A percentile compares a stretch with the other conserved stretches of the same genome.
Conservation (phyloP, 2,797 vertebrate genomes). For the Mormyrops attenuatus region DNA sequence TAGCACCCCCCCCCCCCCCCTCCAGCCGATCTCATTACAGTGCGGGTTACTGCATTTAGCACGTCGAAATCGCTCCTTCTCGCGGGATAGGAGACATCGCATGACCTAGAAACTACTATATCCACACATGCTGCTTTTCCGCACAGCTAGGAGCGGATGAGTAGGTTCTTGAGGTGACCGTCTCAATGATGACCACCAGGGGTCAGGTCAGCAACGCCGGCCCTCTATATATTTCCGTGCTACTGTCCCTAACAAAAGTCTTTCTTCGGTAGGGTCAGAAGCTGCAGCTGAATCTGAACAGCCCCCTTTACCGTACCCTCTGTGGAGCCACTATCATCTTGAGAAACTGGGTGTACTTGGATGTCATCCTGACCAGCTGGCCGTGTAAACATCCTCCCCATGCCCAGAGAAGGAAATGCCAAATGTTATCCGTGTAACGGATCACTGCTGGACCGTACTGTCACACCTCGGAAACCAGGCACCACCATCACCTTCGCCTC, state of each 20-base stretch:
- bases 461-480: not conserved
- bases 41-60: conserved; percentile 39
- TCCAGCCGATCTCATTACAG: conserved; percentile 33
- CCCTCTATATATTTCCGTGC: not conserved
- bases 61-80: conserved; percentile 38
- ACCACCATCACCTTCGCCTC: not conserved
- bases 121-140: conserved; percentile 28
- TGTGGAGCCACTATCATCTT: not conserved
- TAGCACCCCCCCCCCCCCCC: conserved; percentile 3
- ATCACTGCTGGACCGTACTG: not conserved
- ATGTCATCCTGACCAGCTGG: conserved; percentile 17
- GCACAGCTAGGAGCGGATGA: not conserved
- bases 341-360: conserved; percentile 5
- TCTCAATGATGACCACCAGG: not conserved
- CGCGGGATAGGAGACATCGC: conserved; percentile 18
- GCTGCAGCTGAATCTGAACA: not conserved
- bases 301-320: not conserved
- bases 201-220: not conserved
- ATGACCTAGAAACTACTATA: conserved; percentile 59
- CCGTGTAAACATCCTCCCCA: conserved; percentile 15
- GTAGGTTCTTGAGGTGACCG: not conserved
- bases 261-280: not conserved
- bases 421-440: conserved; percentile 9
- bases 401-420: conserved; percentile 13
- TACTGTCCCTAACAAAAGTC: not conserved